Evolutionary conservation across 30 jellyfish, hydroid and myxozoan species (phyloP), one percentile per base, ranked within the genome.

Genomic region (Turritopsis dohrnii): DNA sequence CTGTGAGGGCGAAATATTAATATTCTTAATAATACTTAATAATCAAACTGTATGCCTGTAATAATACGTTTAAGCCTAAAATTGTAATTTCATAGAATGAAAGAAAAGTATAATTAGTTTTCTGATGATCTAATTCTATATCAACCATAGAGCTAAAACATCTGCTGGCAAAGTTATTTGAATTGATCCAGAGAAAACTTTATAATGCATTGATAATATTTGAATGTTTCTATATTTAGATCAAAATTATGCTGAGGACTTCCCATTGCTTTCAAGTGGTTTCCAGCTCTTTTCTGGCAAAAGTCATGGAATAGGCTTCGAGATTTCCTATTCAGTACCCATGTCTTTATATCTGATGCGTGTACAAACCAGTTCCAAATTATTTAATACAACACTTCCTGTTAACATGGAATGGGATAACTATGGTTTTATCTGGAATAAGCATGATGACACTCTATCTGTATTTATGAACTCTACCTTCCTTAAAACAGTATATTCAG

Each of bases 191-290:
- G 60, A 41, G 13, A 41, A 41, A 5, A 41, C 60, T 3, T 41
- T n/a, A n/a, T n/a, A n/a, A n/a, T 41, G 60, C 16, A 1, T 27
- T 21, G 8, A 5, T 27, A 7, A 23, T 7, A n/a, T 7, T 69
- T 9, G 19, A 9, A n/a, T n/a, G 9, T 19, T 69, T 27, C 30
- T 23, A 19, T n/a, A n/a, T 69, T 0, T 69, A 69, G 77, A 21
- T 8, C 16, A 69, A 69, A 27, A 69, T 69, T 69, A 69, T 69
- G 16, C 30, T 7, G 28, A 23, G 19, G 77, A 69, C 28, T 7
- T 69, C 19, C 77, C 77, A 69, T n/a, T 69, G 28, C 28, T 69
- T 0, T 69, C 8, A 69, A n/a, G 31, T 69, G 77, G 77, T 69
- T 21, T 69, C 30, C 77, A 69, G 19, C 28, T 8, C 28, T 23